phyloP scores from a whole-genome alignment of 2,113 vertebrate species.

The Pitta sordida region DNA sequence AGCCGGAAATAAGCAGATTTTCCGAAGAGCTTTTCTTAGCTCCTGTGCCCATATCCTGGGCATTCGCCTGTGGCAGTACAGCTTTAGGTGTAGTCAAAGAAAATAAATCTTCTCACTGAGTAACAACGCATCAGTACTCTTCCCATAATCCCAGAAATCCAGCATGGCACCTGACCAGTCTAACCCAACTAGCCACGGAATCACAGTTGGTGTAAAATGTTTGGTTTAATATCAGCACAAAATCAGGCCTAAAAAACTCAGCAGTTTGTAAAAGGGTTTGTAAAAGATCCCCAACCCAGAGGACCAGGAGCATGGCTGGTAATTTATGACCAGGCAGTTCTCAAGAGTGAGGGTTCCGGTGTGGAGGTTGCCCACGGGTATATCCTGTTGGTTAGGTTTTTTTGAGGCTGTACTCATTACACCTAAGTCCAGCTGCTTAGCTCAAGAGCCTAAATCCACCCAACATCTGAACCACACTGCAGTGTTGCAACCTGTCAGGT shows the following conservation, averaged over 20 bases:
- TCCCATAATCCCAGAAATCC: not conserved
- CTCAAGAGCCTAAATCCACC: not conserved
- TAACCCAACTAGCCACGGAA: not conserved
- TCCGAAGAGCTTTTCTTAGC: not conserved
- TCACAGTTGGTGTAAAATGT: fast-evolving
- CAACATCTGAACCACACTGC: not conserved
- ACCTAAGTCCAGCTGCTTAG: not conserved
- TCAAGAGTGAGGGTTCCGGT: not conserved
- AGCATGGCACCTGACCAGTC: not conserved
- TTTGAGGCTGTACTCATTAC: not conserved
- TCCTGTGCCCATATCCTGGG: not conserved
- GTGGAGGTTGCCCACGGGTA: not conserved
- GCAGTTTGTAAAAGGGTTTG: not conserved
- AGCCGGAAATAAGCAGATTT: not conserved
- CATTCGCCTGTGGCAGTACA: not conserved
- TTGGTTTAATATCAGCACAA: not conserved
- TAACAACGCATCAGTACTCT: not conserved
- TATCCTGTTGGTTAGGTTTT: fast-evolving
- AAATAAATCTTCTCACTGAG: not conserved
- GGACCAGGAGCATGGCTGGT: not conserved
- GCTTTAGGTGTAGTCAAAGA: not conserved
- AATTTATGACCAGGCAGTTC: not conserved
- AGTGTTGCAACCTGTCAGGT: not conserved
- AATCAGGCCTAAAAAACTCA: not conserved
- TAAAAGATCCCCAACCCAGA: no score